These are phyloP conservation scores for Cotesia vestalis DNA, from an alignment of 1,140 invertebrate genomes.

Conservation along the genomic window DNA sequence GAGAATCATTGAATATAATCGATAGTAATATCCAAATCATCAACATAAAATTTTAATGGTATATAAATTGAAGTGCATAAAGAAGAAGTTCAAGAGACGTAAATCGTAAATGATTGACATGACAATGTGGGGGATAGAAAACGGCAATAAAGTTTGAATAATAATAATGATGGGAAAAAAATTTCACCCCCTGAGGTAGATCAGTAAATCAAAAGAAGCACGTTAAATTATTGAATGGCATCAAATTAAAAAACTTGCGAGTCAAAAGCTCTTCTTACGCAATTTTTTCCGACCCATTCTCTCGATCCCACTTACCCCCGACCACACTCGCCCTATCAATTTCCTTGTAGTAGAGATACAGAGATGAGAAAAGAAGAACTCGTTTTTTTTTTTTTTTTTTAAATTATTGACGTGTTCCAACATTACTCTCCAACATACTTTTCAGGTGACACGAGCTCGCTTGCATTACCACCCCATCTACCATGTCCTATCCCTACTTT, in stretches of 20 bases:
- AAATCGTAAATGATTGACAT: too few relatives aligned
- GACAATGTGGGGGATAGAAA: too few relatives aligned
- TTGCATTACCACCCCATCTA: neutral
- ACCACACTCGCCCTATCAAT: conserved; percentile 33
- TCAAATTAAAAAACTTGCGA: conserved; percentile 37
- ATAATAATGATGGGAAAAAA: neutral
- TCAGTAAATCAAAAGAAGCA: conserved; percentile 38
- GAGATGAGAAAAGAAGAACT: conserved; percentile 10
- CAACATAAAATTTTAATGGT: too few relatives aligned
- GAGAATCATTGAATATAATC: too few relatives aligned
- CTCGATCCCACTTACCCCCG: neutral
- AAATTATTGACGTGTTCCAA: conserved; percentile 33
- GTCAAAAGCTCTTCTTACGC: conserved; percentile 29
- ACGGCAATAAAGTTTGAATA: neutral
- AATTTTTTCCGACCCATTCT: conserved; percentile 8
- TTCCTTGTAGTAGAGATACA: conserved; percentile 30
- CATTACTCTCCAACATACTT: conserved; percentile 5
- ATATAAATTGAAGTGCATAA: too few relatives aligned
- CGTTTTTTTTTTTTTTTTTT: conserved; percentile 20
- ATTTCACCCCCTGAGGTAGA: too few relatives aligned
- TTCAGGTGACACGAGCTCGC: conserved; percentile 31
- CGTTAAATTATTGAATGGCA: conserved; percentile 39
- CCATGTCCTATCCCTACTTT: conserved; percentile 6
- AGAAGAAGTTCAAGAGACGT: too few relatives aligned
- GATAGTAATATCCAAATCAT: too few relatives aligned